Evolutionary conservation across 2,888 invertebrate species (phyloP), one percentile per base, ranked within the genome.

Genomic region (Tortrix viridana): DNA sequence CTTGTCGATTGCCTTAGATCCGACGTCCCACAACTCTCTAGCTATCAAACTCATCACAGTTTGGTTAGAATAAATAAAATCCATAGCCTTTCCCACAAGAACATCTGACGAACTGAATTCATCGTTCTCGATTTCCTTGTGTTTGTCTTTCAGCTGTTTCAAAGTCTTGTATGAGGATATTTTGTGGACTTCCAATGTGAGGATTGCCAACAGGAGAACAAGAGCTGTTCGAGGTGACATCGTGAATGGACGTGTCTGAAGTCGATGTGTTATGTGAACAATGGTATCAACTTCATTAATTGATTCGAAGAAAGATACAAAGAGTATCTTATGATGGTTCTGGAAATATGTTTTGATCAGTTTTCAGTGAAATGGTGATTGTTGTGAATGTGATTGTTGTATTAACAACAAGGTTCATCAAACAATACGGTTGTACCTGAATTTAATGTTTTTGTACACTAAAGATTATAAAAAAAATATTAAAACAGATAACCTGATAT

Each of bases 1-100:
- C 41, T 67, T 84, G 63, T 89, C 89, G 37, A 89, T 82, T 1
- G 84, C 84, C 19, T 65, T 76, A 1, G 88, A 81, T 0, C 90
- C 90, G 3, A 87, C 71, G 43, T 88, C 85, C 90, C 89, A 90
- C 12, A 90, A 67, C 53, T 89, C 89, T 38, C 83, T 74, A 0
- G 89, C 90, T 1, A 90, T 72, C 37, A 89, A 70, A 63, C 80
- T 84, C 89, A 90, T 88, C 5, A 90, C 68, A 0, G 88, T 88
- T 69, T 75, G 82, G 57, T 89, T 88, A 0, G 89, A 89, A 67
- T 89, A 85, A 1, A 88, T 80, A 4, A 88, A 85, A 65, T 89
- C 86, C 82, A 89, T 85, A 0, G 86, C 88, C 61, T 82, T 86
- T 0, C 88, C 87, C 1, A 88, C 85, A 7, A 85, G 62, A 0